phyloP scores from a whole-genome alignment of 2,113 vertebrate genomes.

The Nothobranchius kuhntae region DNA sequence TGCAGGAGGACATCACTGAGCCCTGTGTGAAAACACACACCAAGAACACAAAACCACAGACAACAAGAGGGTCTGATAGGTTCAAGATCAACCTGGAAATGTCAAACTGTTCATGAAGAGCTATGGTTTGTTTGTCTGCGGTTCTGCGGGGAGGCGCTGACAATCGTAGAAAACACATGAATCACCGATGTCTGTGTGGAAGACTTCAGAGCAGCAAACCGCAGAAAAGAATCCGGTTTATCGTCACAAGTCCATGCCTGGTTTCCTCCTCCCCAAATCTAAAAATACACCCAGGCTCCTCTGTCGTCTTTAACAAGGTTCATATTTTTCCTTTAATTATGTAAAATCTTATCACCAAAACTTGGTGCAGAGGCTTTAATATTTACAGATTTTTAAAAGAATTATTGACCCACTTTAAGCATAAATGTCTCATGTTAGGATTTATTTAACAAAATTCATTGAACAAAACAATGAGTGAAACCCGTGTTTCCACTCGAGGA shows the following conservation, averaged over 20 bases:
- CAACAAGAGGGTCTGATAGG: not conserved
- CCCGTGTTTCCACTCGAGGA: no score
- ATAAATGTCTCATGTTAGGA: no score
- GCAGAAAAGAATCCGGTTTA: not conserved
- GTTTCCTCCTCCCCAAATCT: no score
- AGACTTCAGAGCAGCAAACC: not conserved
- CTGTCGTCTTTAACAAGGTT: no score
- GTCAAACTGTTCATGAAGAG: not conserved
- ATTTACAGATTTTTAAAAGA: no score
- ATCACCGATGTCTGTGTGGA: not conserved
- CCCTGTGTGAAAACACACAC: constrained; percentile 18
- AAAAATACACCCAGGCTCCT: no score
- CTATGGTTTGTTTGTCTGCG: not conserved
- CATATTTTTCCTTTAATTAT: no score
- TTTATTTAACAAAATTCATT: no score
- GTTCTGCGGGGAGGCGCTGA: not conserved
- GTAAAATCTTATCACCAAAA: no score
- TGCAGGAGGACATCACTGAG: not conserved
- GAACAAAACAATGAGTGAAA: no score
- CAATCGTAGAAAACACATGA: not conserved
- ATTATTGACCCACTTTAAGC: no score
- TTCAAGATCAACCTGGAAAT: not conserved
- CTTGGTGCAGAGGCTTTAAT: no score
- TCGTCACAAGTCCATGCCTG: not conserved
- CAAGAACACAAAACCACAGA: not conserved